Evolutionary conservation across 2,113 vertebrate genomes (phyloP).

Genomic region (Danio rerio): GRCz12tu NC_133179.1:26430501-26431000

Average conservation of each 20-base stretch:
- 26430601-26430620: neutral
- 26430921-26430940: too few relatives aligned
- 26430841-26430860: too few relatives aligned
- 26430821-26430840: neutral
- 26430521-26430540: too few relatives aligned
- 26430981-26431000: too few relatives aligned
- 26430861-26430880: too few relatives aligned
- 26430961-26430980: too few relatives aligned
- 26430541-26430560: too few relatives aligned
- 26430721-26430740: neutral
- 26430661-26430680: neutral
- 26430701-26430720: constrained; percentile 5
- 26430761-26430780: neutral
- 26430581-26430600: neutral
- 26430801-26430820: neutral
- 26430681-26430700: constrained; percentile 17
- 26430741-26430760: neutral
- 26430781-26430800: neutral
- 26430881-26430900: too few relatives aligned
- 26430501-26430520: too few relatives aligned
- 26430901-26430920: too few relatives aligned
- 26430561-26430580: too few relatives aligned
- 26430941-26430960: too few relatives aligned
- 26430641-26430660: neutral
- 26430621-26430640: neutral